Evolutionary conservation across 2,797 vertebrate genomes (phyloP).

Genomic region (Schizopygopsis pylzovi): DNA sequence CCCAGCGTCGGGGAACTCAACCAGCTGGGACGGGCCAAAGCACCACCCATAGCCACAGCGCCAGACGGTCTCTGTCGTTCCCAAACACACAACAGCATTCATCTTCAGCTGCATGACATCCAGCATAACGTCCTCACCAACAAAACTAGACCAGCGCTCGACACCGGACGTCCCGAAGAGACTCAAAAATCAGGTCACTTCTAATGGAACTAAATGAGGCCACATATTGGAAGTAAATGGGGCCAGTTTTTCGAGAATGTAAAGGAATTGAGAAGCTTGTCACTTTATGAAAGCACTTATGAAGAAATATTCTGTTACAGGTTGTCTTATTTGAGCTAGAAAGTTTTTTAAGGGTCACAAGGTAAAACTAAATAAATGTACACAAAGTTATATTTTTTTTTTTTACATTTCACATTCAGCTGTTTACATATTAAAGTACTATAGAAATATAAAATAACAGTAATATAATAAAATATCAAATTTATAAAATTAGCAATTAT

Average conservation of each 20-base stretch:
- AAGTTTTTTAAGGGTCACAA: neutral
- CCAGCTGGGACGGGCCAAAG: slow-evolving; percentile 92
- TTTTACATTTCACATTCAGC: too few relatives aligned
- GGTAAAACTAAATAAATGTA: too few relatives aligned
- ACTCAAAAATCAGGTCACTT: neutral
- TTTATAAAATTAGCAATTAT: too few relatives aligned
- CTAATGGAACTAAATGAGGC: neutral
- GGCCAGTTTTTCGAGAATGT: neutral
- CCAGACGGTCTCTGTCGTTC: slow-evolving; percentile 84
- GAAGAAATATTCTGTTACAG: neutral
- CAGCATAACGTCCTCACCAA: neutral
- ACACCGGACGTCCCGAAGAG: too few relatives aligned
- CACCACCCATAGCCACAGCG: slow-evolving; percentile 86
- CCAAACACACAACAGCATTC: slow-evolving; percentile 23
- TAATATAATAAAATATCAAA: too few relatives aligned
- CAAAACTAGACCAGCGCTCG: neutral
- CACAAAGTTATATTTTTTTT: too few relatives aligned
- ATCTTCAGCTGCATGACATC: neutral
- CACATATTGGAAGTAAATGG: neutral
- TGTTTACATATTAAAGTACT: too few relatives aligned
- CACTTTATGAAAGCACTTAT: neutral
- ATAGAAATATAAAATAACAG: too few relatives aligned
- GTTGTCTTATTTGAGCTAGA: neutral
- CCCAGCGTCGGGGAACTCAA: slow-evolving; percentile 95
- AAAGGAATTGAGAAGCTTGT: neutral